Evolutionary conservation across 2,113 vertebrate genomes (phyloP).

Genomic region (Mus pahari): DNA sequence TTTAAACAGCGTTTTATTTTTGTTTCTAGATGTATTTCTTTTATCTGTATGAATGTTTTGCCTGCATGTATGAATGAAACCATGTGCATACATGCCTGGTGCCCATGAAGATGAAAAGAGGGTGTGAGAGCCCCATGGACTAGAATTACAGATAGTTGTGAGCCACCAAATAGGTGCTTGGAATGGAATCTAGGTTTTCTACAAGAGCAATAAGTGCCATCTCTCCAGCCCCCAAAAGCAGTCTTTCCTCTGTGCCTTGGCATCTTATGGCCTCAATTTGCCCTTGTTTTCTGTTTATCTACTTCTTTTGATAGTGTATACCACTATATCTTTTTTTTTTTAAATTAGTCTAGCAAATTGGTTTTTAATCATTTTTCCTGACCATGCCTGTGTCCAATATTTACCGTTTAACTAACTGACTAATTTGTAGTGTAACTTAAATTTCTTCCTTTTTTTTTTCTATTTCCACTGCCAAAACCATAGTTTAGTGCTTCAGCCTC

Average conservation of each 20-base stretch:
- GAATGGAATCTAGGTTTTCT: not conserved
- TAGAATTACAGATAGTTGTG: not conserved
- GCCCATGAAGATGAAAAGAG: not conserved
- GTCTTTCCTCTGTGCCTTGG: not conserved
- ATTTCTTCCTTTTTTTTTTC: not conserved
- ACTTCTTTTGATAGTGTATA: slow-evolving; percentile 24
- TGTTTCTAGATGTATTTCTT: not conserved
- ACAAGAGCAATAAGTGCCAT: not conserved
- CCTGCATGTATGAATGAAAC: not conserved
- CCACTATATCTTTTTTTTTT: not conserved
- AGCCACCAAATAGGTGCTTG: not conserved
- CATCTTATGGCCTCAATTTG: not conserved
- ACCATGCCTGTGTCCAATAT: not conserved
- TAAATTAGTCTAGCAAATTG: not conserved
- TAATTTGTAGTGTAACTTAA: slow-evolving; percentile 12
- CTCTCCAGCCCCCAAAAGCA: not conserved
- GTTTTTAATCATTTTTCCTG: slow-evolving; percentile 50
- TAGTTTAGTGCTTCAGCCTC: slow-evolving; percentile 29
- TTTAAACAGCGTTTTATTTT: slow-evolving; percentile 9
- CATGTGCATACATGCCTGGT: not conserved
- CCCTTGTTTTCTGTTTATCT: slow-evolving; percentile 37
- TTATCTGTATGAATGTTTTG: not conserved
- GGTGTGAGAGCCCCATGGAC: not conserved
- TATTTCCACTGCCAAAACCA: not conserved
- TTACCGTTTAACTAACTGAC: slow-evolving; percentile 29